phyloP scores from a whole-genome alignment of 2,113 vertebrate genomes.

The Chrysochloris asiatica region DNA sequence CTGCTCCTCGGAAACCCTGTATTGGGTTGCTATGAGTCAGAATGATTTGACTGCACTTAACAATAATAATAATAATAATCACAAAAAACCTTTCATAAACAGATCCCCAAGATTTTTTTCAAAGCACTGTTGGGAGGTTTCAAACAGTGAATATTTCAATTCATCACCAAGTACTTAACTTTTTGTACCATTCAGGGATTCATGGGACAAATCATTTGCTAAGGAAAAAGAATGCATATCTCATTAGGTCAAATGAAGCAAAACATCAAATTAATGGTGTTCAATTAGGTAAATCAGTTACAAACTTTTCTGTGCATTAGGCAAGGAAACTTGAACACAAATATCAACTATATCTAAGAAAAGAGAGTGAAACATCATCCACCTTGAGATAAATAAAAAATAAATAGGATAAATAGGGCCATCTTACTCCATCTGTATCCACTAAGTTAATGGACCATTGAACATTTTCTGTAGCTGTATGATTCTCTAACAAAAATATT shows the following conservation, averaged over 20 bases:
- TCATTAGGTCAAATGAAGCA: neutral
- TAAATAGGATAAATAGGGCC: no score
- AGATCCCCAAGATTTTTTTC: neutral
- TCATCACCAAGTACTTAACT: neutral
- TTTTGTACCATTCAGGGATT: neutral
- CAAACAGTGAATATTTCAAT: neutral
- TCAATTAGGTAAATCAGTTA: neutral
- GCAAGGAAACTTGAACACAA: neutral
- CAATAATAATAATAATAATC: no score
- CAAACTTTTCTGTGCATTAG: neutral
- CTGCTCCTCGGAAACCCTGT: no score
- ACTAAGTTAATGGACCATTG: neutral
- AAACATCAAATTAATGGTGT: constrained; percentile 10
- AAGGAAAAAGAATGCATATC: neutral
- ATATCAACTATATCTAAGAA: neutral
- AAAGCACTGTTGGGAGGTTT: neutral
- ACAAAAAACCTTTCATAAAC: neutral
- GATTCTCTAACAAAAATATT: neutral
- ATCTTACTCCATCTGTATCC: neutral
- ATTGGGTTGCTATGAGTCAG: no score
- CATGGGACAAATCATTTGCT: neutral
- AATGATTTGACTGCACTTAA: no score
- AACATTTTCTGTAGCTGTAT: neutral
- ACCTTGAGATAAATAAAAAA: neutral
- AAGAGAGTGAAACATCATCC: neutral